Evolutionary conservation across 1,140 invertebrate species (phyloP).

Genomic region (Hyposmocoma kahamanoa): DNA sequence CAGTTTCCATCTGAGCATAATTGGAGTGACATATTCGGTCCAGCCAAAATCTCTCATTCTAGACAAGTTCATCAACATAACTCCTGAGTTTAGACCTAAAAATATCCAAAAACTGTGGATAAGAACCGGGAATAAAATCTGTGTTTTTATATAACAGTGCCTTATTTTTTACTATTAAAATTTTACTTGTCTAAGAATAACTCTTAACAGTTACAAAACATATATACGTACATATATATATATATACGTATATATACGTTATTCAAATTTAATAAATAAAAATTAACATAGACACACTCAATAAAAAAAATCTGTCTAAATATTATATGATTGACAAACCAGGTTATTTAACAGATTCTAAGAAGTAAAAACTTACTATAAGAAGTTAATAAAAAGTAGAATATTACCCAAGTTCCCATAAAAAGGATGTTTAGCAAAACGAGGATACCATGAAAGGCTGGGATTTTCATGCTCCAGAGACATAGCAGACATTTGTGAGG

Average conservation of each 20-base stretch:
- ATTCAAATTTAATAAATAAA: too few relatives aligned
- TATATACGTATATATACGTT: too few relatives aligned
- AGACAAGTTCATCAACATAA: conserved; percentile 98
- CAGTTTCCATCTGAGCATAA: conserved; percentile 89
- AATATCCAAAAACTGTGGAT: conserved; percentile 27
- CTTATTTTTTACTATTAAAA: conserved; percentile 6
- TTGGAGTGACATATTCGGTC: conserved; percentile 87
- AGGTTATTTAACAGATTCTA: too few relatives aligned
- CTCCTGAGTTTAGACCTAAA: conserved; percentile 94
- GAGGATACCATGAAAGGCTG: conserved; percentile 95
- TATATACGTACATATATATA: too few relatives aligned
- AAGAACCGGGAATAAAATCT: conserved; percentile 12
- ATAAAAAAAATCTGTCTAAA: too few relatives aligned
- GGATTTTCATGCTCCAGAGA: conserved; percentile 93
- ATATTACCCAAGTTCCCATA: conserved; percentile 86
- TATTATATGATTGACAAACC: too few relatives aligned
- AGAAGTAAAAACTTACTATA: too few relatives aligned
- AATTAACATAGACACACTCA: too few relatives aligned
- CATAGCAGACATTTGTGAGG: conserved; percentile 89
- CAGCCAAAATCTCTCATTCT: conserved; percentile 90
- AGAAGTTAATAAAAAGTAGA: too few relatives aligned
- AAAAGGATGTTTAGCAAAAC: conserved; percentile 96
- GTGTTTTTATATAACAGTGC: conserved; percentile 3
- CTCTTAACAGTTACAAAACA: too few relatives aligned
- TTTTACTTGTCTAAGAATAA: too few relatives aligned